Conservation (phyloP, 2,113 vertebrate genomes). For the Syngnathus floridae region DNA sequence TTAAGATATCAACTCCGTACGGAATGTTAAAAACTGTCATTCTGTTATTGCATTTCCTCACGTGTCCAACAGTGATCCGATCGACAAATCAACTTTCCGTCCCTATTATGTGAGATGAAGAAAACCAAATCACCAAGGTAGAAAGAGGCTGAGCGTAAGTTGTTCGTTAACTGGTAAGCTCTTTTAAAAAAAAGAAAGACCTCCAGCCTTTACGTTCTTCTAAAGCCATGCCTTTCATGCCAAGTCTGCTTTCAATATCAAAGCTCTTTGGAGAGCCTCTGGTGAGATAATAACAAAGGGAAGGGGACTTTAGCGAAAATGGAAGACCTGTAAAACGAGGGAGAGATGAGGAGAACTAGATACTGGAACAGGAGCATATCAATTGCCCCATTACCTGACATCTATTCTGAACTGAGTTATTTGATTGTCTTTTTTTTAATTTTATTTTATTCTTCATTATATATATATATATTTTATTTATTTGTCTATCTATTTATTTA, state of each 20-base stretch:
- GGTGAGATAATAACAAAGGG: conserved; percentile 66
- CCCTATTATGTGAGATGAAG: conserved; percentile 37
- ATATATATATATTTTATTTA: too few species aligned
- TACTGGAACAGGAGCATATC: conserved; percentile 47
- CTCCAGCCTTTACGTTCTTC: conserved; percentile 68
- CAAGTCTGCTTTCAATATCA: conserved; percentile 73
- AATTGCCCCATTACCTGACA: conserved; percentile 60
- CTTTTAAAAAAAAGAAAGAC: conserved; percentile 62
- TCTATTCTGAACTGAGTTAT: conserved; percentile 46
- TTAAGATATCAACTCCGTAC: not conserved
- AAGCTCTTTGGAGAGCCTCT: conserved; percentile 67
- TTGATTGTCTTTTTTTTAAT: not conserved
- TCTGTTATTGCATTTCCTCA: not conserved
- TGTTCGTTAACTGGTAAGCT: conserved; percentile 64
- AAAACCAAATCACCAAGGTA: conserved; percentile 12
- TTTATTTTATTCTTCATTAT: too few species aligned
- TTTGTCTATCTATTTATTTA: too few species aligned
- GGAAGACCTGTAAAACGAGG: conserved; percentile 64
- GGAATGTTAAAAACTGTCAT: not conserved
- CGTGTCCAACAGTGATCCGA: conserved; percentile 7
- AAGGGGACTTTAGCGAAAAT: conserved; percentile 64
- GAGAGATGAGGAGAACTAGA: conserved; percentile 38
- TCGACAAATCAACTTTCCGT: conserved; percentile 37
- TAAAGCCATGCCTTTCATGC: conserved; percentile 68
- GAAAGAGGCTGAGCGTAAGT: conserved; percentile 37